These are phyloP conservation scores for Fistularia tabacaria DNA, from an alignment of 2,797 vertebrate genomes.

Conservation along the genomic window DNA sequence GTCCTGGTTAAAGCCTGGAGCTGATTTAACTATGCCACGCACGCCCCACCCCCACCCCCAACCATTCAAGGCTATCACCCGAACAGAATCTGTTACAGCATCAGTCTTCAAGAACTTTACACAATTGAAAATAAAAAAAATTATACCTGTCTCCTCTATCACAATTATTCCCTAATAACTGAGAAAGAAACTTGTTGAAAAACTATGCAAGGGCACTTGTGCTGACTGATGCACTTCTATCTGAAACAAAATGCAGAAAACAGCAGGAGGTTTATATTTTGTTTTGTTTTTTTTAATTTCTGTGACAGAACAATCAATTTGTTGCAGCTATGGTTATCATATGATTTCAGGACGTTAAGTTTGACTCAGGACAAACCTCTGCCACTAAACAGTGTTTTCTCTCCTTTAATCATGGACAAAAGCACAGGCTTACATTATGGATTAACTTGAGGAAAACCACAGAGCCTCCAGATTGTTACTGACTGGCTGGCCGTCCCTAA, in stretches of 20 bases:
- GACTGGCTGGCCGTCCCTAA: not conserved
- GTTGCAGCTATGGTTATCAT: conserved; percentile 1
- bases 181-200: not conserved
- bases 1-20: conserved; percentile 36
- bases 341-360: not conserved
- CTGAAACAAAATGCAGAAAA: too few species aligned
- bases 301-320: not conserved
- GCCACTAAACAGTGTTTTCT: not conserved
- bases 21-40: conserved; percentile 42
- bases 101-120: conserved; percentile 29
- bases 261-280: too few species aligned
- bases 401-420: conserved; percentile 9
- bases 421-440: conserved; percentile 7
- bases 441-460: conserved; percentile 20
- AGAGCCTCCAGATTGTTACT: conserved; percentile 1
- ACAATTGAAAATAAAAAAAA: conserved; percentile 38
- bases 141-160: conserved; percentile 15
- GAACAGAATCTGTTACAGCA: conserved; percentile 39
- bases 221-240: too few species aligned
- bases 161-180: conserved; percentile 5
- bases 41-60: conserved; percentile 43
- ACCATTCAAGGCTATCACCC: conserved; percentile 50
- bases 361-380: not conserved
- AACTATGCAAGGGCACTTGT: too few species aligned
- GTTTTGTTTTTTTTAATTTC: not conserved